Evolutionary conservation across 2,888 invertebrate species (phyloP).

Genomic region (Myopa tessellatipennis): DNA sequence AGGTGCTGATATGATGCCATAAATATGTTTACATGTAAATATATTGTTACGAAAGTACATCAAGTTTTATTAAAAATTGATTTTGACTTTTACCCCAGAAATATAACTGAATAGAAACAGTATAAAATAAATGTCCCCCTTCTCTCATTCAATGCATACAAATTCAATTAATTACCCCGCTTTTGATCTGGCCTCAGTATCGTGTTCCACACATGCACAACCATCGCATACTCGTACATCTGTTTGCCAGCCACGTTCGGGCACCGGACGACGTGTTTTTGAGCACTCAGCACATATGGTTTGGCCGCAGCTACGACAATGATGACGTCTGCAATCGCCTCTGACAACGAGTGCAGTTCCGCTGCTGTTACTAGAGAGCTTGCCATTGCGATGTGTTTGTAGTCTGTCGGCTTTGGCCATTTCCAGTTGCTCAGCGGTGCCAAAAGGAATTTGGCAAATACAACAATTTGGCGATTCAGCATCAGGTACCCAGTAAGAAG

Average conservation of each 20-base stretch:
- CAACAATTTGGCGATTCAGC: slow-evolving; percentile 75
- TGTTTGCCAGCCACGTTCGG: slow-evolving; percentile 78
- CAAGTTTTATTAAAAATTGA: slow-evolving; percentile 4
- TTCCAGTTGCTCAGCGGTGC: slow-evolving; percentile 68
- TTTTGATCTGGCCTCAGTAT: slow-evolving; percentile 36
- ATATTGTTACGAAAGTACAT: not conserved
- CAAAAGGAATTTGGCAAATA: slow-evolving; percentile 75
- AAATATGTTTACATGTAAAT: slow-evolving; percentile 12
- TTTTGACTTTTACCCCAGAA: slow-evolving; percentile 20
- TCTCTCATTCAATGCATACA: not conserved
- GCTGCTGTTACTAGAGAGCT: slow-evolving; percentile 15
- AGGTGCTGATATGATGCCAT: slow-evolving; percentile 16
- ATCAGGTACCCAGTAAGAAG: slow-evolving; percentile 85
- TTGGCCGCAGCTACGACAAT: slow-evolving; percentile 79
- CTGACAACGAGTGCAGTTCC: not conserved
- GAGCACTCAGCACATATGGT: slow-evolving; percentile 76
- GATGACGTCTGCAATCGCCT: slow-evolving; percentile 71
- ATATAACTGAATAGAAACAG: slow-evolving; percentile 4
- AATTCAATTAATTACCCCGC: not conserved
- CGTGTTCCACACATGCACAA: slow-evolving; percentile 68
- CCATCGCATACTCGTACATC: slow-evolving; percentile 82
- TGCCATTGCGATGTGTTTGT: slow-evolving; percentile 47
- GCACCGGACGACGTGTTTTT: slow-evolving; percentile 73
- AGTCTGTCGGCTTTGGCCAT: slow-evolving; percentile 53
- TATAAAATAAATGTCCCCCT: slow-evolving; percentile 19